Base-by-base conservation (phyloP, 2,113 vertebrate species). In the Dolichallabes microphthalmus region DNA sequence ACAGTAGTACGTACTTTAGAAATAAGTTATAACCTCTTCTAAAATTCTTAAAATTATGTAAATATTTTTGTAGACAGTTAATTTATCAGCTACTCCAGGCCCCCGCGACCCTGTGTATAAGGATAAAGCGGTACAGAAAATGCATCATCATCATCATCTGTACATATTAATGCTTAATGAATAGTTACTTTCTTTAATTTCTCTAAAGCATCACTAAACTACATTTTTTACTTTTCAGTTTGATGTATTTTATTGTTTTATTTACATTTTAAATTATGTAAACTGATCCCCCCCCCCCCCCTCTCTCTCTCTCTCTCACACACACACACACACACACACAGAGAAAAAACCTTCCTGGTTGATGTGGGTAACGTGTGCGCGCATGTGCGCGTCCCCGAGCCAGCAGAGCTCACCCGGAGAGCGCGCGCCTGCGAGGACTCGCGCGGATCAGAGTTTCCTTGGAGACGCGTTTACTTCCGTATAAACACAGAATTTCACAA, bases 381-480 rank as follows among this genome's bases (percentile, higher is more conserved):
- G 45, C 39, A 60, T 19, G 75, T 83, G 73, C 74, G 88, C 60
- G 85, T 81, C 66, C 69, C 11, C 74, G 60, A 32, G 39, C 25
- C 19, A 2, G 22, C 22, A 9, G 71, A 66, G 20, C 35, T 50
- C 12, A 63, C 20, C 19, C 2, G 14, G 13, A 15, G 14, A 17
- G 74, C 4, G 66, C 53, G 52, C 15, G 74, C 73, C 2, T 19
- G 74, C 20, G 25, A n/a, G n/a, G 55, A 30, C n/a, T 76, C 50
- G 68, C 35, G 71, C 13, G 22, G 39, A 74, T 74, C 35, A 3
- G 74, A 76, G 25, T 76, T 55, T 76, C 52, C 50, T 50, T 57
- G 53, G 27, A 77, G 20, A 57, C 74, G 15, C 22, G 4, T 57
- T 55, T 3, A 2, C 13, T 57, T 77, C 75, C 27, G 20, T 25